Conservation (phyloP, 1,140 invertebrate species). For the Elymnias hypermnestra region DNA sequence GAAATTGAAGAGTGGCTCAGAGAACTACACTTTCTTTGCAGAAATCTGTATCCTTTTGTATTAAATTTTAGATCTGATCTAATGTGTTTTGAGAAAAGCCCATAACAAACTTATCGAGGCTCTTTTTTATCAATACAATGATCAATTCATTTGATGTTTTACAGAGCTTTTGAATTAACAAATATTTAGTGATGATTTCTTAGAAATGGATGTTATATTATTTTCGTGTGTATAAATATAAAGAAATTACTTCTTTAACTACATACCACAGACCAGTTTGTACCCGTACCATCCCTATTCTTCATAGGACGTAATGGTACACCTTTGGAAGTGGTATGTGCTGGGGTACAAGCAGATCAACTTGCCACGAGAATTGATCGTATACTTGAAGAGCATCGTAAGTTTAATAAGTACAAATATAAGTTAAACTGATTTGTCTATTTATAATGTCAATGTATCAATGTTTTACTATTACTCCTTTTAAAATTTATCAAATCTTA, state of each 20-base stretch:
- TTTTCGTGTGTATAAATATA: too few relatives aligned
- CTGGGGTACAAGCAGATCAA: constrained; percentile 68
- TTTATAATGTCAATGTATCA: too few relatives aligned
- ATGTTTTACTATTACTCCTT: too few relatives aligned
- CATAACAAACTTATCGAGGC: too few relatives aligned
- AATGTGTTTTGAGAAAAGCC: too few relatives aligned
- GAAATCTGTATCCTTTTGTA: constrained; percentile 92
- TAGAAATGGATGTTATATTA: too few relatives aligned
- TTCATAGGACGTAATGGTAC: constrained; percentile 88
- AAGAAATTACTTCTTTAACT: constrained; percentile 25
- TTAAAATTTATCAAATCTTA: too few relatives aligned
- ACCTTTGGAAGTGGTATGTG: constrained; percentile 86
- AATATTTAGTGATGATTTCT: neutral
- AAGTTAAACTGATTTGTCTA: too few relatives aligned
- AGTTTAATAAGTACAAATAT: constrained; percentile 29
- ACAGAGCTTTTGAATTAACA: too few relatives aligned
- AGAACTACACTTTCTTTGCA: constrained; percentile 86
- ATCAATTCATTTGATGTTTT: too few relatives aligned
- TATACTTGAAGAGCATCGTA: constrained; percentile 48
- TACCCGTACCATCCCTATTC: constrained; percentile 89
- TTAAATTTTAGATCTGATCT: too few relatives aligned
- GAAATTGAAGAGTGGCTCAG: constrained; percentile 81
- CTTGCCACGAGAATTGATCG: constrained; percentile 72
- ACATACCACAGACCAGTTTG: constrained; percentile 82
- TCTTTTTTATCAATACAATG: too few relatives aligned